phyloP scores from a whole-genome alignment of 2,797 vertebrate species.

The Pteronotus mesoamericanus region DNA sequence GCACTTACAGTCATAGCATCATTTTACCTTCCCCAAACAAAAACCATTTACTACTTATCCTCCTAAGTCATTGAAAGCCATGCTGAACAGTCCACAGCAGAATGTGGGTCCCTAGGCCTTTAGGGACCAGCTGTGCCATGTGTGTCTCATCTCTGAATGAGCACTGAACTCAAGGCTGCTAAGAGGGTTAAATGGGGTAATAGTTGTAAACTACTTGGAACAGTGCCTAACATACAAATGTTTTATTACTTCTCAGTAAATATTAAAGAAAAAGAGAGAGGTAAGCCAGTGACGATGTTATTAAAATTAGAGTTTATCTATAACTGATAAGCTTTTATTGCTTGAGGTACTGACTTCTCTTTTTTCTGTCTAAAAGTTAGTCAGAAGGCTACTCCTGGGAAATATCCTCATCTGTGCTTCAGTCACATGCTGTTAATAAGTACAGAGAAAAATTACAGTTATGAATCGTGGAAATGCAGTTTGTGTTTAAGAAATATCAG shows the following conservation, averaged over 20 bases:
- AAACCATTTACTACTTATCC: not conserved
- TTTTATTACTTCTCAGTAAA: not conserved
- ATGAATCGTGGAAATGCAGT: conserved; percentile 11
- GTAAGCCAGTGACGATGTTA: not conserved
- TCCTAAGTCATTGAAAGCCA: not conserved
- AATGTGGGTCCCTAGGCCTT: not conserved
- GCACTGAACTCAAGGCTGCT: not conserved
- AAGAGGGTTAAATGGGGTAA: not conserved
- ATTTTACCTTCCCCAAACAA: not conserved
- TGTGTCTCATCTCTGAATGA: not conserved
- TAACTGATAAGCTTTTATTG: not conserved
- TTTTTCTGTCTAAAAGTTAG: not conserved
- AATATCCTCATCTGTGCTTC: not conserved
- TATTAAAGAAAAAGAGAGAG: not conserved
- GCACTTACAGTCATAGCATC: not conserved
- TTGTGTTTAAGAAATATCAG: not conserved
- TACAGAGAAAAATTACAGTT: not conserved
- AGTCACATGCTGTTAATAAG: not conserved
- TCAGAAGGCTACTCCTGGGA: not conserved
- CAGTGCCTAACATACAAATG: not conserved
- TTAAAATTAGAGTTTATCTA: not conserved
- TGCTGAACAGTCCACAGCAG: not conserved
- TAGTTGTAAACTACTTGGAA: not conserved
- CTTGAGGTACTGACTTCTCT: not conserved
- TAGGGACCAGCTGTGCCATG: not conserved